Evolutionary conservation across 2,113 vertebrate species (phyloP), one percentile per base, ranked within the genome.

Genomic region (Erythrocercus mccallii): DNA sequence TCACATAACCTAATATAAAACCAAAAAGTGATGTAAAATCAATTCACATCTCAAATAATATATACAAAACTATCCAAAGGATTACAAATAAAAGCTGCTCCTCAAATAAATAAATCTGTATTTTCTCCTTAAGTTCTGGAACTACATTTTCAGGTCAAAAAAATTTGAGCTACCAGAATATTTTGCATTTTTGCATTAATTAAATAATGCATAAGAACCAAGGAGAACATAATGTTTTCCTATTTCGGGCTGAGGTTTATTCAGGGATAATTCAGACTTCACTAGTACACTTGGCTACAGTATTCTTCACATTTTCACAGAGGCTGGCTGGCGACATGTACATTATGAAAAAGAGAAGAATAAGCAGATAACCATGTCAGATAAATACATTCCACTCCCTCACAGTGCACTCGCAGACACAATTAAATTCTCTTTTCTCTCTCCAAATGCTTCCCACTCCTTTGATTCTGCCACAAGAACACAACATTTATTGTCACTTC

Each of bases 321-420:
- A 78, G 83, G 74, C 70, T 88, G 64, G 25, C 69, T 92, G 82
- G 92, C 23, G 5, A 90, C 69, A 64, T 3, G 19, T 33, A 81
- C 72, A 61, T 64, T 90, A 65, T 28, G 56, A 72, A 68, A 74
- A 68, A 85, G 86, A 93, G 85, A 88, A 95, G 92, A 86, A 90
- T 69, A 94, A 94, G 94, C 93, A 96, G 93, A 93, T 95, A 93
- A 37, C 33, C 69, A 28, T 48, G 58, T 78, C 83, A 93, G 93
- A 96, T 94, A 93, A 91, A 95, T 69, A 84, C 82, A 92, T 92
- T 96, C 94, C 86, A 86, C 38, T 88, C 96, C 88, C 80, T 90
- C 96, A 72, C 93, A 81, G 61, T 69, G 77, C 90, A 83, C 45
- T 92, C 12, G 5, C 53, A 91, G 74, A 80, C 51, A 95, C 83